Percentiles rank a stretch among this genome's conserved stretches.
Conservation (phyloP, 2,113 vertebrate genomes). For the Perognathus longimembris region DNA sequence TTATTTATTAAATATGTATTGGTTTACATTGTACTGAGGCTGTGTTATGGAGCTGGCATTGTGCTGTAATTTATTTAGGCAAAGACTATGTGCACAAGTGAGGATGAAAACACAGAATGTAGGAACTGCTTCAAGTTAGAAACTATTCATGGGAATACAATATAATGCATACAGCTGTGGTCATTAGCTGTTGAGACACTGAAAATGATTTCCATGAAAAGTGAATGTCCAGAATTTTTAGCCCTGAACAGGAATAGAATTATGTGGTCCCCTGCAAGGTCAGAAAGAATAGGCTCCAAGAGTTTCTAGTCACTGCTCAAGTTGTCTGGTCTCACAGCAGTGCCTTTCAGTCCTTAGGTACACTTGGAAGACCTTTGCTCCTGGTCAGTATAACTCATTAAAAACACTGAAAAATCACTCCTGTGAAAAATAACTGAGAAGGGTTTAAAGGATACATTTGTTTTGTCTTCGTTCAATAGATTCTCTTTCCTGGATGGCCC, state of each 20-base stretch:
- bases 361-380: fast-evolving
- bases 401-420: neutral
- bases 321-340: neutral
- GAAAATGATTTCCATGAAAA: neutral
- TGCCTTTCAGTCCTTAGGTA: neutral
- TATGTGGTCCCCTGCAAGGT: fast-evolving
- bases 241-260: neutral
- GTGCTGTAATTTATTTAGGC: neutral
- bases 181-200: neutral
- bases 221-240: neutral
- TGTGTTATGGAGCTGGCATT: neutral
- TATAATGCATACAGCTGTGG: neutral
- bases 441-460: neutral
- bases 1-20: neutral
- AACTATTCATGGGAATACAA: neutral
- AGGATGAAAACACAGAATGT: neutral
- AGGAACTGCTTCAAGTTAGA: neutral
- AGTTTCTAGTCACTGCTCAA: neutral
- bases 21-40: neutral
- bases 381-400: neutral
- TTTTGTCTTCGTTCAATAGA: neutral
- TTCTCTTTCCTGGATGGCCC: neutral
- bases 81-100: neutral
- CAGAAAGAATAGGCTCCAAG: neutral
- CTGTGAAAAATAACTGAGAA: neutral